Base-by-base conservation (phyloP, 1,140 invertebrate species). In the Brachionus sp. region DNA sequence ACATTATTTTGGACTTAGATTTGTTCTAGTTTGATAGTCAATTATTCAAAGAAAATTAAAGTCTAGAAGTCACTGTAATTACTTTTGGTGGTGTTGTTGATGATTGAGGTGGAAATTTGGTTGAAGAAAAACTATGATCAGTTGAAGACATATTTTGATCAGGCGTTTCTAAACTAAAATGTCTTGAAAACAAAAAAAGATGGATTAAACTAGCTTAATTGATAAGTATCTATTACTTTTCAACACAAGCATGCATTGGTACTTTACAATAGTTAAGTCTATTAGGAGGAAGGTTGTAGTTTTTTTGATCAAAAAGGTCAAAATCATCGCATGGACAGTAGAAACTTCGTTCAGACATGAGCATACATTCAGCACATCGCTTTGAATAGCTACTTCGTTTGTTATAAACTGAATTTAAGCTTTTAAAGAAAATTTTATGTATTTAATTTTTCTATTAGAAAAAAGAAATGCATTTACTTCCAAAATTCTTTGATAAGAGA, bases 291-390 rank as follows among this genome's bases (percentile, higher is more conserved):
- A 3, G n/a, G n/a, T n/a, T n/a, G n/a, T n/a, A n/a, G n/a, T n/a
- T n/a, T n/a, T n/a, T n/a, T n/a, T n/a, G n/a, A 16, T 73, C 68
- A 19, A 73, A 73, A 4, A 78, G 10, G 13, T 53, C 7, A 39
- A 78, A 78, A 50, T 78, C 46, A 62, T 78, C 75, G 16, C 75
- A 78, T 35, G 75, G 75, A 62, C 75, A 78, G 35, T 78, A 78
- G 46, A 50, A 78, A 16, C 23, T 37, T 29, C 75, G 13, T 62
- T 78, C 75, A 33, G 75, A 50, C 25, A 78, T 53, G 12, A 78
- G 12, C 25, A 78, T 37, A 16, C 75, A 78, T 62, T 78, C 46
- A 16, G 75, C 39, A 78, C 75, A 78, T 25, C 75, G 13, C 35
- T 78, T 78, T 78, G 44, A n/a, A 33, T 53, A 13, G n/a, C 39